A percentile compares a stretch with the other conserved stretches of the same genome.
phyloP scores from a whole-genome alignment of 2,113 vertebrate species.

The Piaya cayana region DNA sequence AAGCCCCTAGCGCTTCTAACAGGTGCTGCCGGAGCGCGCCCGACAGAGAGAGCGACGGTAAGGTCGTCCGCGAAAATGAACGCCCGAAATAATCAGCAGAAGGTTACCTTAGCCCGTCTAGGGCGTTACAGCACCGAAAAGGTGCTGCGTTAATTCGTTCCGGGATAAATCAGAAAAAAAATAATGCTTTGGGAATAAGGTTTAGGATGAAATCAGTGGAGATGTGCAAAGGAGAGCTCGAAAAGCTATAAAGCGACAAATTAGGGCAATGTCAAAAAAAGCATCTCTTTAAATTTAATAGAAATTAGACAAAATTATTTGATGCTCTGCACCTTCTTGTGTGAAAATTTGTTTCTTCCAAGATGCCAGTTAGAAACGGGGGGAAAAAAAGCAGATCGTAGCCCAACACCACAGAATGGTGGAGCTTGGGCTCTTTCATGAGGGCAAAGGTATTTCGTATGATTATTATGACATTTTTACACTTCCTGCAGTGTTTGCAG shows the following conservation, averaged over 20 bases:
- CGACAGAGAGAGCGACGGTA: conserved; percentile 64
- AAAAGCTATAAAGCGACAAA: neutral
- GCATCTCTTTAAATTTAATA: neutral
- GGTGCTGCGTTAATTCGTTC: fast-evolving
- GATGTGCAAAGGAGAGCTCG: neutral
- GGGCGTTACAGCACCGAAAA: neutral
- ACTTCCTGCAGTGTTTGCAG: neutral
- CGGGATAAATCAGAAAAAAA: neutral
- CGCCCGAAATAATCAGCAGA: conserved; percentile 25
- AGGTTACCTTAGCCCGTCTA: neutral
- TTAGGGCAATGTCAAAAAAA: neutral
- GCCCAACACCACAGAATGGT: neutral
- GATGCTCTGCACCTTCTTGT: neutral
- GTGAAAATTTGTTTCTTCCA: neutral
- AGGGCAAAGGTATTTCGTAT: neutral
- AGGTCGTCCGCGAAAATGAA: conserved; percentile 69
- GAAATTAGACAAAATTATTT: neutral
- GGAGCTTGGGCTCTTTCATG: neutral
- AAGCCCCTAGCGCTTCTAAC: conserved; percentile 80
- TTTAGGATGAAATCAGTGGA: neutral
- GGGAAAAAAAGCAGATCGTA: neutral
- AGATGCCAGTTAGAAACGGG: neutral
- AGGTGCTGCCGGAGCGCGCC: conserved; percentile 79
- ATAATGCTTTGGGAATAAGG: neutral
- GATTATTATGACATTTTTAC: neutral